A percentile compares a stretch with the other conserved stretches of the same genome.
Conservation (phyloP, 1,140 invertebrate species). For the Platyscapa corneri region DNA sequence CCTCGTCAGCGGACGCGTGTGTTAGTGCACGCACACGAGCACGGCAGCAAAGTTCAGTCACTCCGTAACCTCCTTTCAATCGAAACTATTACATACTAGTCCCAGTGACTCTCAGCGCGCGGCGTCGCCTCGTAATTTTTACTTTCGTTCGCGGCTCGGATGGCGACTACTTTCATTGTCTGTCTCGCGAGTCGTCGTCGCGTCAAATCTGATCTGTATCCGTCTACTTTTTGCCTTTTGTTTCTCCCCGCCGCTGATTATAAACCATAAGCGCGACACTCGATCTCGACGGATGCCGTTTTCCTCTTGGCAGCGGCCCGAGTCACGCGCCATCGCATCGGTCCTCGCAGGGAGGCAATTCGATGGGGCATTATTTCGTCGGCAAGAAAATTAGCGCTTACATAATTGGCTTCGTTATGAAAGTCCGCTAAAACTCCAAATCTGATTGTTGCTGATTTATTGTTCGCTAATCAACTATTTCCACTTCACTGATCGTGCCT, state of each 20-base stretch:
- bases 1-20: background rate
- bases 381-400: too few species aligned
- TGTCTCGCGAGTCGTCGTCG: too few species aligned
- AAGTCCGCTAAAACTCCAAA: too few species aligned
- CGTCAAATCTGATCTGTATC: background rate
- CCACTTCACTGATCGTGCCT: background rate
- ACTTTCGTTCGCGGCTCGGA: slow-evolving; percentile 66
- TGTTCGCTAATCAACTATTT: background rate
- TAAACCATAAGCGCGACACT: background rate
- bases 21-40: slow-evolving; percentile 35
- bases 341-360: background rate
- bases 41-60: slow-evolving; percentile 73
- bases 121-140: slow-evolving; percentile 59
- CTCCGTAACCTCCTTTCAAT: slow-evolving; percentile 75
- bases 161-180: background rate
- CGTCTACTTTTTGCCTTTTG: background rate
- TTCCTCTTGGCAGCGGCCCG: background rate
- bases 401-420: background rate
- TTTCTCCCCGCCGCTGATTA: background rate
- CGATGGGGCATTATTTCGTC: background rate
- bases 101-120: slow-evolving; percentile 69
- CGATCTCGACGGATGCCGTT: background rate
- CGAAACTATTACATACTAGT: slow-evolving; percentile 75
- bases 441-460: too few species aligned
- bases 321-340: background rate